Conservation (phyloP, 2,888 invertebrate species). For the Drosophila rubida region DNA sequence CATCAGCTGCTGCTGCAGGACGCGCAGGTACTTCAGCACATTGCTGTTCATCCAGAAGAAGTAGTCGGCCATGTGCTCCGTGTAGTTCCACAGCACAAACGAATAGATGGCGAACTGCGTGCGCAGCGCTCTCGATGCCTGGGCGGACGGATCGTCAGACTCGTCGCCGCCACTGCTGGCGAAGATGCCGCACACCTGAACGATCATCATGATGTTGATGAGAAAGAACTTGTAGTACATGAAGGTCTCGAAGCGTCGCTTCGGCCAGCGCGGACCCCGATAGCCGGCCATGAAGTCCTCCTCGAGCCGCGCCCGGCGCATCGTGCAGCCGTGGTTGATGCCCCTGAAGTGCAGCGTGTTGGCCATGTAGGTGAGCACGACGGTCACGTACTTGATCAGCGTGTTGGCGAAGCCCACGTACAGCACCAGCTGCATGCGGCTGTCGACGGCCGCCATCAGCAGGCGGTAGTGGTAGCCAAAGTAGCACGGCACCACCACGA, state of each 20-base stretch:
- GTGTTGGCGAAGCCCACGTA: slow-evolving; percentile 74
- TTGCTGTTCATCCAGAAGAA: slow-evolving; percentile 73
- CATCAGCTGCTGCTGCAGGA: slow-evolving; percentile 59
- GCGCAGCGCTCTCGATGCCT: slow-evolving; percentile 40
- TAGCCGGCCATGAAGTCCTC: slow-evolving; percentile 49
- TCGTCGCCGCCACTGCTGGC: slow-evolving; percentile 30
- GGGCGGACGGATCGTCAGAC: slow-evolving; percentile 5
- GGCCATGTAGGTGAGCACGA: slow-evolving; percentile 73
- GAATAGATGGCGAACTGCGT: slow-evolving; percentile 69
- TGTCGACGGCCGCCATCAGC: slow-evolving; percentile 57
- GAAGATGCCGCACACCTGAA: slow-evolving; percentile 68
- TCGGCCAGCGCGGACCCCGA: slow-evolving; percentile 39
- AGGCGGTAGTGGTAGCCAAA: slow-evolving; percentile 63
- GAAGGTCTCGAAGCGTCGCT: slow-evolving; percentile 63
- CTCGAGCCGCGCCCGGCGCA: slow-evolving; percentile 63
- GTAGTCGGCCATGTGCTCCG: slow-evolving; percentile 80
- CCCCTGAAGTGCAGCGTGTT: slow-evolving; percentile 66
- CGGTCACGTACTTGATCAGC: slow-evolving; percentile 72
- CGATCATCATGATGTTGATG: slow-evolving; percentile 75
- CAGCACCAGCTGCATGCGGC: slow-evolving; percentile 64
- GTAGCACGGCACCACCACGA: slow-evolving; percentile 68
- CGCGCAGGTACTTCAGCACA: slow-evolving; percentile 69
- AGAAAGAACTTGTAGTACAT: slow-evolving; percentile 72
- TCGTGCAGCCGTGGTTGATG: slow-evolving; percentile 61
- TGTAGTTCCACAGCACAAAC: slow-evolving; percentile 80